Evolutionary conservation across 2,888 invertebrate species (phyloP).

Genomic region (Drosophila koepferae): DNA sequence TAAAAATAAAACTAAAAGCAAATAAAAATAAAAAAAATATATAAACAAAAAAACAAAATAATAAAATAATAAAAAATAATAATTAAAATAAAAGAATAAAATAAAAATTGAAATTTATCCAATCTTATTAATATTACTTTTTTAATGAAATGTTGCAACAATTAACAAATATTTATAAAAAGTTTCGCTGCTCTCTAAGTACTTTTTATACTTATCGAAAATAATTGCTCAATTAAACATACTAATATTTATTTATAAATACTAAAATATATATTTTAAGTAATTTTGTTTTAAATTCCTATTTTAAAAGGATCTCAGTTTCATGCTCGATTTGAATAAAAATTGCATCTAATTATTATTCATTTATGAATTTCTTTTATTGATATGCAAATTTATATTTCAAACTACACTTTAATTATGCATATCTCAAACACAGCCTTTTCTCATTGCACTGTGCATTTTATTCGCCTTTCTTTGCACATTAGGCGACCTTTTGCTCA

Average conservation of each 20-base stretch:
- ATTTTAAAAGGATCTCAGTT: not conserved
- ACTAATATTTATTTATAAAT: no score
- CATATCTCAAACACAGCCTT: not conserved
- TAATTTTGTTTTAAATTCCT: not conserved
- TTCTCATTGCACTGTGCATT: not conserved
- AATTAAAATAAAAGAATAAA: no score
- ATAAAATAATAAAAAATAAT: no score
- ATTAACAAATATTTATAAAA: no score
- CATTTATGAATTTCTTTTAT: constrained; percentile 14
- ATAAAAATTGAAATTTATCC: no score
- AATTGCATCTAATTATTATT: not conserved
- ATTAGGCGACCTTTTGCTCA: not conserved
- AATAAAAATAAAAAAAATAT: no score
- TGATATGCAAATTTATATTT: constrained; percentile 11
- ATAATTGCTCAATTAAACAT: not conserved
- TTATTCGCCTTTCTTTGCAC: not conserved
- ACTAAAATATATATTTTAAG: not conserved
- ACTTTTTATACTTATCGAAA: not conserved
- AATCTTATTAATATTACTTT: no score
- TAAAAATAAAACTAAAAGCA: no score
- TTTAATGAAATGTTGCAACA: no score
- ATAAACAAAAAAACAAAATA: no score
- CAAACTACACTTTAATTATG: not conserved
- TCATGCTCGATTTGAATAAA: not conserved
- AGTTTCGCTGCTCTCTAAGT: no score